phyloP scores from a whole-genome alignment of 1,140 invertebrate species.

The Oedothorax gibbosus region DNA sequence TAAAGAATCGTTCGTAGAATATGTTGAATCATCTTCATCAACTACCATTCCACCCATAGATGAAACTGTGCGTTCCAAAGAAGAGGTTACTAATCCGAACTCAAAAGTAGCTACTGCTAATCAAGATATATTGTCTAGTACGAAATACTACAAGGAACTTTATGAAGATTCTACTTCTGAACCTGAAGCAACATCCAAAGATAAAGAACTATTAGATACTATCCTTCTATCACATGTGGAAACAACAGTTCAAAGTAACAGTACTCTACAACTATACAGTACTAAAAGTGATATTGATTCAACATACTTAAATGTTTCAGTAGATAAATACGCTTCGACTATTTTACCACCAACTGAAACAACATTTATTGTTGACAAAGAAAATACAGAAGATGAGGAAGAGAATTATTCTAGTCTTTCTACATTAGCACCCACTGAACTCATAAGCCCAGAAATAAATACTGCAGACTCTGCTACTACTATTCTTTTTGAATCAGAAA shows the following conservation, averaged over 20 bases:
- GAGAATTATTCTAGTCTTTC: background rate
- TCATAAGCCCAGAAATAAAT: background rate
- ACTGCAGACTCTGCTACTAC: background rate
- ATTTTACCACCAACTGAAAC: background rate
- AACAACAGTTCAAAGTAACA: background rate
- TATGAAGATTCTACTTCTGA: too few species aligned
- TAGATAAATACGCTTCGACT: background rate
- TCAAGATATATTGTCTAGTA: too few species aligned
- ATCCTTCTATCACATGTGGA: too few species aligned
- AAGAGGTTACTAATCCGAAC: too few species aligned
- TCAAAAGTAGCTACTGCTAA: too few species aligned
- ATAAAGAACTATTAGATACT: too few species aligned
- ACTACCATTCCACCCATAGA: too few species aligned
- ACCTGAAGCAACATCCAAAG: too few species aligned
- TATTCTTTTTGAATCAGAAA: background rate
- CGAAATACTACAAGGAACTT: too few species aligned
- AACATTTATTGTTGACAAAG: background rate
- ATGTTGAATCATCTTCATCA: background rate
- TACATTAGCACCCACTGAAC: background rate
- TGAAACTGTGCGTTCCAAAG: too few species aligned
- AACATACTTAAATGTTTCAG: background rate
- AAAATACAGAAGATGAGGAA: background rate
- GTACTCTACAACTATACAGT: background rate
- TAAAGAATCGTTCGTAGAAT: slow-evolving; percentile 19
- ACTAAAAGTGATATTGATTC: slow-evolving; percentile 21